These are phyloP conservation scores for Trachurus trachurus DNA, from an alignment of 2,797 vertebrate genomes.

Conservation along the genomic window DNA sequence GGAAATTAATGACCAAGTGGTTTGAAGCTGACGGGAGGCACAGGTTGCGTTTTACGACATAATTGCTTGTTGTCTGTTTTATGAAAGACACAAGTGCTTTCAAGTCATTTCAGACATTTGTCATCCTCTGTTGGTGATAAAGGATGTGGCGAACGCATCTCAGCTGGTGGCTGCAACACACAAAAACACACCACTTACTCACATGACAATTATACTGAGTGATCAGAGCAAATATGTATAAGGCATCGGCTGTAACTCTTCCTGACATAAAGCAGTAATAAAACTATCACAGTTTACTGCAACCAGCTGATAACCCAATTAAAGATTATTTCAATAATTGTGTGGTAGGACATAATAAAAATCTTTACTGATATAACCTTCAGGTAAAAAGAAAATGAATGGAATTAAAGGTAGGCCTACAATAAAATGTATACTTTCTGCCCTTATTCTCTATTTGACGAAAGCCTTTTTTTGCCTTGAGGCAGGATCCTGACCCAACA, in stretches of 20 bases:
- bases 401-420: not conserved
- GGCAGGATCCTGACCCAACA: slow-evolving; percentile 31
- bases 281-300: not conserved
- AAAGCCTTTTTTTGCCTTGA: slow-evolving; percentile 4
- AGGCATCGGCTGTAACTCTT: not conserved
- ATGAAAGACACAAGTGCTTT: not conserved
- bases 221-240: not conserved
- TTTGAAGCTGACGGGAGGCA: too few relatives aligned
- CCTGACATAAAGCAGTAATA: not conserved
- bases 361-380: not conserved
- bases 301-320: too few relatives aligned
- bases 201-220: not conserved
- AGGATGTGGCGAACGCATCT: not conserved
- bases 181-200: not conserved
- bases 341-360: not conserved
- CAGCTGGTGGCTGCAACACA: not conserved
- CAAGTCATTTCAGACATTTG: not conserved
- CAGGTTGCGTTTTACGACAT: not conserved
- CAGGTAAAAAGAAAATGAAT: not conserved
- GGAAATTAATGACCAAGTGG: too few relatives aligned
- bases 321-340: not conserved
- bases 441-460: slow-evolving; percentile 25
- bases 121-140: not conserved
- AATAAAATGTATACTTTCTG: not conserved
- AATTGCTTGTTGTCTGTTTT: not conserved